These are phyloP conservation scores for Tipula helvola DNA, from an alignment of 2,888 invertebrate genomes.

Conservation along the genomic window DNA sequence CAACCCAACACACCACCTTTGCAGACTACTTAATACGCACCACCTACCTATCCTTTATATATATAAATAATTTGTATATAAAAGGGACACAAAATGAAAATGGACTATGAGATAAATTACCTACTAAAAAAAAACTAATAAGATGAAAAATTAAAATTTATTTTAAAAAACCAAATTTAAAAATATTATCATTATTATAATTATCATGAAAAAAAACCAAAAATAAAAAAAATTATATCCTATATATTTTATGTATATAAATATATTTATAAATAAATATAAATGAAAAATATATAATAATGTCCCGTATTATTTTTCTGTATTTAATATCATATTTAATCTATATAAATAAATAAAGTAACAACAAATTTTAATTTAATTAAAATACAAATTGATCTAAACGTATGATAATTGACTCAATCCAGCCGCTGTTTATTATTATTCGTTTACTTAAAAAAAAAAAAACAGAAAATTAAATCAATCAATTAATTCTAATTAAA, in stretches of 20 bases:
- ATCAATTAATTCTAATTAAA: neutral
- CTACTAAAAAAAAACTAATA: neutral
- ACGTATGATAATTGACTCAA: neutral
- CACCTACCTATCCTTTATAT: neutral
- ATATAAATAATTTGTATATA: neutral
- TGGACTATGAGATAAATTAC: constrained; percentile 6
- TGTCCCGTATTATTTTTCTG: constrained; percentile 5
- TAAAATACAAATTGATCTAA: neutral
- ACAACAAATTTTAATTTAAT: neutral
- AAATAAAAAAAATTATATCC: neutral
- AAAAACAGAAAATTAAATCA: neutral
- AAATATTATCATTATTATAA: neutral
- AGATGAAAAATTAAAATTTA: neutral
- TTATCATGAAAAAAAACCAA: neutral
- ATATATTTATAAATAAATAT: neutral
- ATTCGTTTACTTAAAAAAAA: neutral
- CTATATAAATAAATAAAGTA: neutral
- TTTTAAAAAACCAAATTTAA: neutral
- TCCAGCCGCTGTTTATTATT: constrained; percentile 8
- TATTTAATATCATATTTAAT: neutral
- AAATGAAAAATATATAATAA: neutral
- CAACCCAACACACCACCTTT: constrained; percentile 19
- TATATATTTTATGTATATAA: neutral
- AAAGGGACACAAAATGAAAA: neutral
- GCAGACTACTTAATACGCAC: neutral